These are phyloP conservation scores for Lepidothrix coronata DNA, from an alignment of 2,113 vertebrate species.

Conservation along the genomic window DNA sequence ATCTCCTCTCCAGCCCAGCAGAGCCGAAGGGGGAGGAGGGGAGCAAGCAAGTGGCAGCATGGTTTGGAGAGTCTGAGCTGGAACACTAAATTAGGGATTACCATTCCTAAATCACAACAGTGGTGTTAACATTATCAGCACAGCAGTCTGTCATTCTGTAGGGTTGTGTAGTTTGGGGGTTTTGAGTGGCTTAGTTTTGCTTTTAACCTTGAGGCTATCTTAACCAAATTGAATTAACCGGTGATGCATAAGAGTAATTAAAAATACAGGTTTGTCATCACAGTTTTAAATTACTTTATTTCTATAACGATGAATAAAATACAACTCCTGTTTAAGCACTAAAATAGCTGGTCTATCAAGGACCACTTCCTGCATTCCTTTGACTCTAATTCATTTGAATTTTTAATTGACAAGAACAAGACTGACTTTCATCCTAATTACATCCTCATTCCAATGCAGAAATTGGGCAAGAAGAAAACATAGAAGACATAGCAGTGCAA, in stretches of 20 bases:
- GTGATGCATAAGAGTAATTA: conserved; percentile 20
- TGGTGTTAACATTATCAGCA: background rate
- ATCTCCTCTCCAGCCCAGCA: background rate
- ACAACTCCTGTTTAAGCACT: conserved; percentile 3
- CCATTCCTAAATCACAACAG: background rate
- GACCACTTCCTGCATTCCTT: background rate
- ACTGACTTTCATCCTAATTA: background rate
- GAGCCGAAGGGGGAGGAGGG: background rate
- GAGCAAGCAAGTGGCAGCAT: background rate
- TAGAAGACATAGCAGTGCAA: background rate
- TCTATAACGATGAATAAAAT: background rate
- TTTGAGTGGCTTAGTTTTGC: background rate
- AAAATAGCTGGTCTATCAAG: background rate
- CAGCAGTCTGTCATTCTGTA: background rate
- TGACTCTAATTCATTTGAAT: background rate
- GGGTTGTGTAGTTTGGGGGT: background rate
- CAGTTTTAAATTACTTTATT: background rate
- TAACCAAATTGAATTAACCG: conserved; percentile 16
- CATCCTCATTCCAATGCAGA: background rate
- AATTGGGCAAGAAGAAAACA: background rate
- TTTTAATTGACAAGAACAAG: background rate
- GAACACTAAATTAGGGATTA: background rate
- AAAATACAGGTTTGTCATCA: background rate
- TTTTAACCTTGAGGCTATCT: background rate
- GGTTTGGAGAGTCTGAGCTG: background rate